Percentiles rank a stretch among this genome's conserved stretches.
Evolutionary conservation across 2,888 invertebrate species (phyloP).

Genomic region (Leptinotarsa juncta): DNA sequence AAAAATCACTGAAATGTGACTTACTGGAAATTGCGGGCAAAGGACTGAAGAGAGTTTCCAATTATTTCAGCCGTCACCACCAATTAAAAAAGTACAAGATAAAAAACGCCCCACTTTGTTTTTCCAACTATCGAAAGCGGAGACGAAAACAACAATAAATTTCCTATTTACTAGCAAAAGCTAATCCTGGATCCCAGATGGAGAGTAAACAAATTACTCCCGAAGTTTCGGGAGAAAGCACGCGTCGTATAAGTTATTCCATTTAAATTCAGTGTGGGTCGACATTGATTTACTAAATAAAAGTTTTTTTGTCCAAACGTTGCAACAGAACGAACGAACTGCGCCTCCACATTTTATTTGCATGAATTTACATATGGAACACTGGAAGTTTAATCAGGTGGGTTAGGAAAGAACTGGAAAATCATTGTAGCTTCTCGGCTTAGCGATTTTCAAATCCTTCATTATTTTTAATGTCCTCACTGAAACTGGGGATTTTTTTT

Average conservation of each 20-base stretch:
- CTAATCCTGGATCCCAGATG: slow-evolving; percentile 9
- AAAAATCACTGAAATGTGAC: too few relatives aligned
- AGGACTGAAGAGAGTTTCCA: too few relatives aligned
- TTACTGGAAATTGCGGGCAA: too few relatives aligned
- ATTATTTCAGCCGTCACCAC: too few relatives aligned
- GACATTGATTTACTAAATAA: slow-evolving; percentile 30
- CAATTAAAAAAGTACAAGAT: too few relatives aligned
- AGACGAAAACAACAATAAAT: slow-evolving; percentile 2
- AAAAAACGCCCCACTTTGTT: background rate
- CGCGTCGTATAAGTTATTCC: slow-evolving; percentile 34
- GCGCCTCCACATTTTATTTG: slow-evolving; percentile 13
- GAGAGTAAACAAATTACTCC: slow-evolving; percentile 29
- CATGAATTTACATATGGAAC: slow-evolving; percentile 18
- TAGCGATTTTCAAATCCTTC: too few relatives aligned
- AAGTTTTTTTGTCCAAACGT: slow-evolving; percentile 21
- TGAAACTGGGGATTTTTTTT: too few relatives aligned
- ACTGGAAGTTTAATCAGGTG: background rate
- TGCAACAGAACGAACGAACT: slow-evolving; percentile 7
- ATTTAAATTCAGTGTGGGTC: slow-evolving; percentile 35
- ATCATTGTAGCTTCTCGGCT: too few relatives aligned
- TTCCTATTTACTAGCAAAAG: background rate
- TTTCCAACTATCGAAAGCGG: background rate
- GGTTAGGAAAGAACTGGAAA: background rate
- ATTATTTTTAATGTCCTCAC: too few relatives aligned
- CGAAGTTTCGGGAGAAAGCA: slow-evolving; percentile 26